These are phyloP conservation scores for Hydrozoanthus tunicans DNA, from an alignment of 64 coral and sea anemone genomes.

Conservation along the genomic window DNA sequence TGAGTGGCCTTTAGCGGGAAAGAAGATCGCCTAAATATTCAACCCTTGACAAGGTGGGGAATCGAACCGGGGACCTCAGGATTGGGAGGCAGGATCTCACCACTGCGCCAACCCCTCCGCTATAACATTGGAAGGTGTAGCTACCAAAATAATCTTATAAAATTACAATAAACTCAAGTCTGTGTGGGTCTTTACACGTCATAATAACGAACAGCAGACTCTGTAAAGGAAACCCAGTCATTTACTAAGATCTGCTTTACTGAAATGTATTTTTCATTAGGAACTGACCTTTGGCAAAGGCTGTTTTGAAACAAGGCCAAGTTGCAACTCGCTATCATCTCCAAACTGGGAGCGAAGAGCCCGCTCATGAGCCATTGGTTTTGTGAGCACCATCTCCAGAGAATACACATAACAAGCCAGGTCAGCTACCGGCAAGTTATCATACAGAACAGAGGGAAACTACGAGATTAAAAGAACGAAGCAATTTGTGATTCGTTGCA, in stretches of 20 bases:
- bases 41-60: too few relatives aligned
- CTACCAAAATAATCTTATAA: too few relatives aligned
- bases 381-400: constrained; percentile 59
- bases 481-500: neutral
- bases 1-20: too few relatives aligned
- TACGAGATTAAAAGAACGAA: constrained; percentile 18
- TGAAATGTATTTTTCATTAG: neutral
- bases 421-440: constrained; percentile 66
- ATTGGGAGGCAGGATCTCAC: too few relatives aligned
- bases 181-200: too few relatives aligned
- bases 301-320: constrained; percentile 82
- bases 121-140: too few relatives aligned
- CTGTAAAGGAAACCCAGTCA: neutral
- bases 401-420: constrained; percentile 60
- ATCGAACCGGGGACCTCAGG: too few relatives aligned
- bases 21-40: too few relatives aligned
- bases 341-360: constrained; percentile 55
- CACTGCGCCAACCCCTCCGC: too few relatives aligned
- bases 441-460: constrained; percentile 60
- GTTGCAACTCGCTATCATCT: neutral
- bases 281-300: constrained; percentile 74
- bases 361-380: constrained; percentile 43
- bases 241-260: neutral
- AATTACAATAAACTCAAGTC: too few relatives aligned
- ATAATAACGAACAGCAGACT: too few relatives aligned